Base-by-base conservation (phyloP, 2,888 invertebrate species). In the Alsophila aescularia region DNA sequence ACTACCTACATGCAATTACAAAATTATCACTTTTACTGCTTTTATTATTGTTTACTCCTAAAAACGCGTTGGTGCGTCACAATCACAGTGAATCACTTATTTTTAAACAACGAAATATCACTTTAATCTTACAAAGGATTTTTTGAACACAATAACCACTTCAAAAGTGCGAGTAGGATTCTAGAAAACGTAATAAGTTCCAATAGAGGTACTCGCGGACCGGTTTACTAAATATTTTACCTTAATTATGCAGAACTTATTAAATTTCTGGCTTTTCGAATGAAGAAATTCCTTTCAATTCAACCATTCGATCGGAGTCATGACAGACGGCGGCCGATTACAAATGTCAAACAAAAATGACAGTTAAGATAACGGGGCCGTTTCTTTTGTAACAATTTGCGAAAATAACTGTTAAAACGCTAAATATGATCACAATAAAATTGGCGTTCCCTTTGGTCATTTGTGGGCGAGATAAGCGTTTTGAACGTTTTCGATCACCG, bases 211-310 rank as follows among this genome's bases (percentile, higher is more conserved):
- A 13, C n/a, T 36, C n/a, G 32, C 21, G 48, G 76, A 77, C 77
- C 70, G 66, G 77, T 75, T 73, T 12, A 45, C 29, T 62, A 62
- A 70, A 65, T 72, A 70, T 60, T 63, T 69, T 75, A 80, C 75
- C 72, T 76, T 71, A 60, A 9, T 67, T 66, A 70, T 68, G 69
- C 69, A 61, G 66, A 67, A 14, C 53, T 59, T 64, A 66, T 51
- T 66, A 60, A 58, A 61, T 41, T 66, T 62, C 69, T 65, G 66
- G 69, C 69, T 73, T 69, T 68, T 51, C 48, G 51, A 43, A 12
- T 24, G 16, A 52, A 14, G 55, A 70, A 66, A 62, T 64, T 58
- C 6, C 13, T 69, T 71, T 67, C 56, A 59, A 58, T 48, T 39
- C 48, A 31, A 40, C 43, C 24, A 31, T 16, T n/a, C n/a, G 7